A percentile compares a stretch with the other conserved stretches of the same genome.
Conservation (phyloP, 2,113 vertebrate genomes). For the Arizona elegans region DNA sequence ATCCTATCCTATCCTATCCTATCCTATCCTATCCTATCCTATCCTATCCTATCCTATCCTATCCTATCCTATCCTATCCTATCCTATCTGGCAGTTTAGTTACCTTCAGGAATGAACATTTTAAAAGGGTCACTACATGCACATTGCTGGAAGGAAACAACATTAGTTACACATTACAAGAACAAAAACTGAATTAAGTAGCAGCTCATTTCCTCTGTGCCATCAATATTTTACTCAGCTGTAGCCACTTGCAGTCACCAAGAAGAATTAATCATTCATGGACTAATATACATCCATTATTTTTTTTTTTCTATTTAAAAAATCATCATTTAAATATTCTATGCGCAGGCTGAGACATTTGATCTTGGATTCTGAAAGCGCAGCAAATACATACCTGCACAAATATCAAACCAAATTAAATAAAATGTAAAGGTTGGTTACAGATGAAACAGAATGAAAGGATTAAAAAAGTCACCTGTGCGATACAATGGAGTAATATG, state of each 20-base stretch:
- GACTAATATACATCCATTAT: constrained; percentile 64
- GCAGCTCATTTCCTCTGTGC: constrained; percentile 68
- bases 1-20: too few species aligned
- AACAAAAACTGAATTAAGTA: constrained; percentile 72
- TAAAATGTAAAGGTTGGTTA: constrained; percentile 59
- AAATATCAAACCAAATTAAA: constrained; percentile 62
- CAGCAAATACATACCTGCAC: constrained; percentile 23
- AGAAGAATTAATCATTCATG: constrained; percentile 66
- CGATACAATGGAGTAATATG: constrained; percentile 49
- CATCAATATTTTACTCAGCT: constrained; percentile 68
- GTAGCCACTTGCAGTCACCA: constrained; percentile 57
- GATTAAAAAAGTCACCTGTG: constrained; percentile 17
- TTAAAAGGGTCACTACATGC: constrained; percentile 62
- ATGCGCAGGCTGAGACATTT: constrained; percentile 50
- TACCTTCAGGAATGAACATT: constrained; percentile 60
- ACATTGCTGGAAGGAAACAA: constrained; percentile 63
- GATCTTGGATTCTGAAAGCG: constrained; percentile 55
- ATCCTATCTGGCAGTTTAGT: constrained; percentile 43
- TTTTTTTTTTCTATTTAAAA: constrained; percentile 59
- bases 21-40: too few species aligned
- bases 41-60: too few species aligned
- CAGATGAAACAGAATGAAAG: constrained; percentile 46
- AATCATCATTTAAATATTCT: constrained; percentile 67
- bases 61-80: too few species aligned
- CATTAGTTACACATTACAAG: constrained; percentile 71